Base-by-base conservation (phyloP, 2,113 vertebrate genomes). In the Geococcyx californianus region DNA sequence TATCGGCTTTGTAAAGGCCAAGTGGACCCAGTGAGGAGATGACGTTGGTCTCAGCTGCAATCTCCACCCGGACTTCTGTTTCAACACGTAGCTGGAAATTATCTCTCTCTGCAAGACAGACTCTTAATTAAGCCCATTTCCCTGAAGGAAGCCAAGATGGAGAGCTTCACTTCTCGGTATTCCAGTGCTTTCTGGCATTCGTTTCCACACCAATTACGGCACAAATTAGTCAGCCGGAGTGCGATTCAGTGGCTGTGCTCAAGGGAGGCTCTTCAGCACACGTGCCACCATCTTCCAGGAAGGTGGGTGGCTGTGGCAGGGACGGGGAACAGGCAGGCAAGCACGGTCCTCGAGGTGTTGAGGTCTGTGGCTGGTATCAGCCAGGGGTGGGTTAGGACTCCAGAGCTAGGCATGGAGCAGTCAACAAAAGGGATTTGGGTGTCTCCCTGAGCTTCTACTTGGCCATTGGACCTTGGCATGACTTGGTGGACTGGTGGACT, bases 61-160 rank as follows among this genome's bases (percentile, higher is more conserved):
- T 20, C 58, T 75, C 79, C 40, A 66, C 24, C 40, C 52, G 13
- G 1, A 49, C 49, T 96, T 77, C 83, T 55, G 18, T 79, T 82
- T 72, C 76, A 76, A 87, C 77, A 89, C 3, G 0, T 72, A 92
- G 90, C 80, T 96, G 77, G 74, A 94, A 90, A 96, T 96, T 75
- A 66, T 93, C 86, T 90, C 85, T 96, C 72, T 88, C 89, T 95
- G 73, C 90, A 94, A 97, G 85, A 82, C 67, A 93, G 80, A 64
- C 79, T 95, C 95, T 97, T 97, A 94, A 97, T 97, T 97, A 97
- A 96, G 92, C 94, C 74, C 49, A 91, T 96, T 94, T 96, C 95
- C 95, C 96, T 92, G 94, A 93, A 96, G 94, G 86, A 96, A 93
- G 80, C 80, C 88, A 94, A 95, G 83, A 92, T 96, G 95, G 95